A percentile compares a stretch with the other conserved stretches of the same genome.
phyloP scores from a whole-genome alignment of 2,113 vertebrate species.

The Eubucco bourcierii region DNA sequence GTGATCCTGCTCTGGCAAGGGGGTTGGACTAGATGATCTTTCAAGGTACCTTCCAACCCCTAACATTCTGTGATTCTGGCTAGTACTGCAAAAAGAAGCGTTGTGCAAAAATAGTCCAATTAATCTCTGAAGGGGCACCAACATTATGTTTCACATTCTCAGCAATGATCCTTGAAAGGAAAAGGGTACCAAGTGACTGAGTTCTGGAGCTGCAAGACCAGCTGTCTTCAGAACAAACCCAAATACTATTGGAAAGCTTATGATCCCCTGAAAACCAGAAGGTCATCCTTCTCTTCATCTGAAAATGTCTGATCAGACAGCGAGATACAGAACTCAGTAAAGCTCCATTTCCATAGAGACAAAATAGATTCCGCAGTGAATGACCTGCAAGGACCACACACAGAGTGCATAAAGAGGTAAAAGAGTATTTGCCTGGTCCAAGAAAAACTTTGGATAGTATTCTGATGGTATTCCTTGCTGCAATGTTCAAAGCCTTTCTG shows the following conservation, averaged over 20 bases:
- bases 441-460: not conserved
- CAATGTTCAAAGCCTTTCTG: not conserved
- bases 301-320: not conserved
- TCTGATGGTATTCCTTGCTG: not conserved
- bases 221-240: not conserved
- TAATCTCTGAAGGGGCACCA: not conserved
- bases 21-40: too few relatives aligned
- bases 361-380: not conserved
- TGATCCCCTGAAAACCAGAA: not conserved
- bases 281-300: not conserved
- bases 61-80: not conserved
- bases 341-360: not conserved
- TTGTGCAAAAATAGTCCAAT: not conserved
- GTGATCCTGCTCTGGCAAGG: too few relatives aligned
- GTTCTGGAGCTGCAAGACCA: not conserved
- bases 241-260: not conserved
- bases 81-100: not conserved
- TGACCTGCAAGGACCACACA: not conserved
- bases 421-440: not conserved
- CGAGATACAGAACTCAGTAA: not conserved
- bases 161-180: not conserved
- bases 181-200: not conserved
- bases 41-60: too few relatives aligned
- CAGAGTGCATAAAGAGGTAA: not conserved
- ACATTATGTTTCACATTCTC: not conserved